Conservation (phyloP, 2,797 vertebrate genomes). For the Oreonectes daqikongensis region DNA sequence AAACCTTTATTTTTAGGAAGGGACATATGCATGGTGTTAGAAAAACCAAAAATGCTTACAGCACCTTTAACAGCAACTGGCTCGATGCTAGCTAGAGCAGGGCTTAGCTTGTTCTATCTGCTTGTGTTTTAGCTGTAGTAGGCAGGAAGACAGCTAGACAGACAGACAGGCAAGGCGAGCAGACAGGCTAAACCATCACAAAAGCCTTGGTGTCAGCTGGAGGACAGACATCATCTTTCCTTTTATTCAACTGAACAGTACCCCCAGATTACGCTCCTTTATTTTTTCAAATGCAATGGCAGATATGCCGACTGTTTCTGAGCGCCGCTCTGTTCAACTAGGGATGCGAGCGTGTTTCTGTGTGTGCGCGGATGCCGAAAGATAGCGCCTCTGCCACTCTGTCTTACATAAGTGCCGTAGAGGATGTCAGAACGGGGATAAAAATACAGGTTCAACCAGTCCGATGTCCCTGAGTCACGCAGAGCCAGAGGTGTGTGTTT, state of each 20-base stretch:
- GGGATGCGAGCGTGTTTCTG: constrained; percentile 20
- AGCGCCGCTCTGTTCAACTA: constrained; percentile 40
- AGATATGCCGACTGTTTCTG: constrained; percentile 54
- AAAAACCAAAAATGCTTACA: background rate
- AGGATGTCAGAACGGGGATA: constrained; percentile 59
- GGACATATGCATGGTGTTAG: background rate
- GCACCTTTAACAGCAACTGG: background rate
- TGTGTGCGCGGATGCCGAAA: constrained; percentile 39
- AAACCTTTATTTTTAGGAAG: background rate
- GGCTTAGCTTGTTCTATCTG: constrained; percentile 41
- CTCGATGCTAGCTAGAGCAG: constrained; percentile 27
- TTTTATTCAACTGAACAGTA: constrained; percentile 56
- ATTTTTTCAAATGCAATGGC: constrained; percentile 56
- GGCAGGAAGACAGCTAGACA: constrained; percentile 37
- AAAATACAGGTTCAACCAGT: constrained; percentile 61
- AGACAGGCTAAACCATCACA: constrained; percentile 47
- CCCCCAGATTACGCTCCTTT: constrained; percentile 56
- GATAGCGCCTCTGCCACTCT: constrained; percentile 58
- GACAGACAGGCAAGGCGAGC: background rate
- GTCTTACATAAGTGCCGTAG: constrained; percentile 60
- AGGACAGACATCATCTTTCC: constrained; percentile 57
- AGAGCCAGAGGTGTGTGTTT: constrained; percentile 58
- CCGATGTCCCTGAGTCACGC: constrained; percentile 48
- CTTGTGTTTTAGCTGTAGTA: constrained; percentile 30
- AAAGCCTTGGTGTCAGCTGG: constrained; percentile 53